These are phyloP conservation scores for Chaetodon trifascialis DNA, from an alignment of 2,113 vertebrate genomes.

Conservation along the genomic window DNA sequence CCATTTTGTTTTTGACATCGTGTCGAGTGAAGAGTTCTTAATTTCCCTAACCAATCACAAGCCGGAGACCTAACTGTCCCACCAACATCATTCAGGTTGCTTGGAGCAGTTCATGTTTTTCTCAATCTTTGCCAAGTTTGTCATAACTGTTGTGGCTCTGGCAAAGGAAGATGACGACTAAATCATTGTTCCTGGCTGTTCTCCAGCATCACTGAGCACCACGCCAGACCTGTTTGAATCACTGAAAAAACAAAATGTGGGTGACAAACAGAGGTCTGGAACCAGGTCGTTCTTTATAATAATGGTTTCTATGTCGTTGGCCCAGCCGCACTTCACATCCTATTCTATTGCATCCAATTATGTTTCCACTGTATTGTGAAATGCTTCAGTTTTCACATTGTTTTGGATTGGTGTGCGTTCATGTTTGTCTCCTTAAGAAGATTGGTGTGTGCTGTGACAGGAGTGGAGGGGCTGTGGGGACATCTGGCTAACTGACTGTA, in stretches of 20 bases:
- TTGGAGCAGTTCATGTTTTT: not conserved
- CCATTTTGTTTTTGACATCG: not conserved
- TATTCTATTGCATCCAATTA: not conserved
- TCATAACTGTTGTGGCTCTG: not conserved
- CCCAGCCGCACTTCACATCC: not conserved
- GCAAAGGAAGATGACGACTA: not conserved
- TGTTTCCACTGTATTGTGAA: not conserved
- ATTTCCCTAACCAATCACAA: not conserved
- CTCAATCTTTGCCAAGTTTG: not conserved
- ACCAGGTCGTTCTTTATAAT: not conserved
- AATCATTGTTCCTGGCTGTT: not conserved
- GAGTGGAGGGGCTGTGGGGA: conserved; percentile 58
- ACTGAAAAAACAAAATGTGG: not conserved
- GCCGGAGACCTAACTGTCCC: not conserved
- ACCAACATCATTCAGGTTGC: not conserved
- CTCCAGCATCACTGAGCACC: not conserved
- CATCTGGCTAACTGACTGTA: conserved; percentile 74
- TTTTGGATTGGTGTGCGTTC: conserved; percentile 33
- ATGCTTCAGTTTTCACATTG: conserved; percentile 33
- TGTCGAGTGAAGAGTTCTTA: no score
- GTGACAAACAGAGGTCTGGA: not conserved
- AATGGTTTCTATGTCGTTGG: not conserved
- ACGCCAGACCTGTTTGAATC: not conserved
- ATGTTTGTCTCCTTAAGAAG: conserved; percentile 65
- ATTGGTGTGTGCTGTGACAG: conserved; percentile 61